Evolutionary conservation across 1,140 invertebrate species (phyloP).

Genomic region (Lepidotrigona ventralis): DNA sequence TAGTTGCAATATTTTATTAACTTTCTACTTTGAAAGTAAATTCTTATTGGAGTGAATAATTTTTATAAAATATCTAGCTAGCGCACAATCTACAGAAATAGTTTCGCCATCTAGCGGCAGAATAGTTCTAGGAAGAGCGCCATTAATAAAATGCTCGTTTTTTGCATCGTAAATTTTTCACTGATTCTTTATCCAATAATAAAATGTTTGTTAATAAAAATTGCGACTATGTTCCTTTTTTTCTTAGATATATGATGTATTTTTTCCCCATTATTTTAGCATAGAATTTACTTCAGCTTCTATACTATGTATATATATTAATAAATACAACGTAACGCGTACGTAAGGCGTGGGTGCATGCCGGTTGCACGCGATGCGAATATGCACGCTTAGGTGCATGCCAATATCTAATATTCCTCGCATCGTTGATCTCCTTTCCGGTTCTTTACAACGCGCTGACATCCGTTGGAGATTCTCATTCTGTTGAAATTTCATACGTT

Average conservation of each 20-base stretch:
- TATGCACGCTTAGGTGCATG: slow-evolving; percentile 25
- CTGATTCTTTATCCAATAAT: no score
- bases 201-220: no score
- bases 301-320: no score
- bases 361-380: slow-evolving; percentile 14
- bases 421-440: slow-evolving; percentile 30
- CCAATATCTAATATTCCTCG: slow-evolving; percentile 33
- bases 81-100: background rate
- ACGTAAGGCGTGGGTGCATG: background rate
- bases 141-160: no score
- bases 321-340: background rate
- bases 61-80: background rate
- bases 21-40: background rate
- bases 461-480: background rate
- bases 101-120: slow-evolving; percentile 2
- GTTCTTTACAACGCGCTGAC: slow-evolving; percentile 3
- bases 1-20: background rate
- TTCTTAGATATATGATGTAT: no score
- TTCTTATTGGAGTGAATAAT: background rate
- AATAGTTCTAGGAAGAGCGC: background rate
- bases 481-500: background rate
- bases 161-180: no score
- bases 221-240: no score
- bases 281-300: no score
- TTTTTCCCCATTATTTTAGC: no score